Base-by-base conservation (phyloP, 2,888 invertebrate genomes). In the Microctonus aethiopoides region DNA sequence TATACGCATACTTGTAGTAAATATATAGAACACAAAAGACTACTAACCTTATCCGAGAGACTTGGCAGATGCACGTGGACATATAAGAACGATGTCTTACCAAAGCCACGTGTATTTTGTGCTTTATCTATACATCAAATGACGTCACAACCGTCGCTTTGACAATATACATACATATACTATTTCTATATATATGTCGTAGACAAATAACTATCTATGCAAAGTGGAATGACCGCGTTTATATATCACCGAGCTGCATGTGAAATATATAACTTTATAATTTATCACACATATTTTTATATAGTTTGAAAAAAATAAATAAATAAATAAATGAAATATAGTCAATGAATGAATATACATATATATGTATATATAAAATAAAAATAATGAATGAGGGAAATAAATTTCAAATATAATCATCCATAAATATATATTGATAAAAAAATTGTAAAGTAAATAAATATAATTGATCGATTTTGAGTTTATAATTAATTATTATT, bases 81-180 rank as follows among this genome's bases (percentile, higher is more conserved):
- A n/a, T 52, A n/a, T n/a, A 52, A 64, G 54, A 64, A 57, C 34
- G 54, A 51, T 32, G 54, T 64, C 32, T 54, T 5, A 13, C 36
- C 32, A 16, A 11, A 16, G 64, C 34, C 64, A 64, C 64, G 64
- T 64, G 64, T 34, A 54, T 64, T 20, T 57, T 32, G 32, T 34
- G 52, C 10, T n/a, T 54, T 64, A 20, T 51, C 46, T 46, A 16
- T 46, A 46, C 16, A 32, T 16, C 36, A n/a, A n/a, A n/a, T 64
- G 64, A 64, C 36, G 54, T 51, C 64, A 64, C 36, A 34, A 13
- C n/a, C n/a, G n/a, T n/a, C n/a, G n/a, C n/a, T n/a, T n/a, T n/a
- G n/a, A n/a, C n/a, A n/a, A n/a, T n/a, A n/a, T n/a, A n/a, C n/a
- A n/a, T n/a, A n/a, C n/a, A n/a, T n/a, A n/a, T 29, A n/a, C n/a